A percentile compares a stretch with the other conserved stretches of the same genome.
phyloP scores from a whole-genome alignment of 2,797 vertebrate genomes.

The Syndactyla subalaris region DNA sequence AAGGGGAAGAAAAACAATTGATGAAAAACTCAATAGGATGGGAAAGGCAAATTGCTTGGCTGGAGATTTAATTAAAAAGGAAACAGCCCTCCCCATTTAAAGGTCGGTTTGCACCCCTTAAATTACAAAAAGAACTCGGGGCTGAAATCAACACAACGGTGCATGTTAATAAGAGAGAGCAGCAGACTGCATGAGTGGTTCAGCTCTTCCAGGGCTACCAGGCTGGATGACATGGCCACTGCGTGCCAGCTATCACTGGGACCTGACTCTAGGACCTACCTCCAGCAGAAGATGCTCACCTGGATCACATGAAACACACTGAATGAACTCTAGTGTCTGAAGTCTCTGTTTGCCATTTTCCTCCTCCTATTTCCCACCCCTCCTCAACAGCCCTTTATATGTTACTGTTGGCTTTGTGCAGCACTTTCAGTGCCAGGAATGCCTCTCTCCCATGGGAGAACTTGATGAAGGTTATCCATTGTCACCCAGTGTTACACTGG shows the following conservation, averaged over 20 bases:
- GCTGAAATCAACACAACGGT: not conserved
- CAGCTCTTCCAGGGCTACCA: not conserved
- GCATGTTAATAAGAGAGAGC: slow-evolving; percentile 52
- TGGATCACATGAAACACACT: not conserved
- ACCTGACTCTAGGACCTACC: not conserved
- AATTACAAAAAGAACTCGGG: slow-evolving; percentile 53
- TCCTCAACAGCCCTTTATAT: not conserved
- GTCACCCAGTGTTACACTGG: slow-evolving; percentile 58
- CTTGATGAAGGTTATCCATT: slow-evolving; percentile 68
- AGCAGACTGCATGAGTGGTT: not conserved
- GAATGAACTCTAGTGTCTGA: not conserved
- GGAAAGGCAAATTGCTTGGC: slow-evolving; percentile 76
- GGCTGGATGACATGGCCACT: not conserved
- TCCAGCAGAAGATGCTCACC: not conserved
- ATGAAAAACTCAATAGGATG: slow-evolving; percentile 72
- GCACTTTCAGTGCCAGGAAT: not conserved
- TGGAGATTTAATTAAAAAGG: slow-evolving; percentile 77
- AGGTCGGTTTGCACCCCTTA: slow-evolving; percentile 65
- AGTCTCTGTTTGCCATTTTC: not conserved
- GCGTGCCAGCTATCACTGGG: not conserved
- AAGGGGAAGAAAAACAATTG: slow-evolving; percentile 65
- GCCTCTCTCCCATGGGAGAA: slow-evolving; percentile 23
- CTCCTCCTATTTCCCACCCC: not conserved
- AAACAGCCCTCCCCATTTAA: slow-evolving; percentile 65
- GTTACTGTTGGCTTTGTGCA: slow-evolving; percentile 30